Conservation (phyloP, 2,113 vertebrate species). For the Xerus inauris region DNA sequence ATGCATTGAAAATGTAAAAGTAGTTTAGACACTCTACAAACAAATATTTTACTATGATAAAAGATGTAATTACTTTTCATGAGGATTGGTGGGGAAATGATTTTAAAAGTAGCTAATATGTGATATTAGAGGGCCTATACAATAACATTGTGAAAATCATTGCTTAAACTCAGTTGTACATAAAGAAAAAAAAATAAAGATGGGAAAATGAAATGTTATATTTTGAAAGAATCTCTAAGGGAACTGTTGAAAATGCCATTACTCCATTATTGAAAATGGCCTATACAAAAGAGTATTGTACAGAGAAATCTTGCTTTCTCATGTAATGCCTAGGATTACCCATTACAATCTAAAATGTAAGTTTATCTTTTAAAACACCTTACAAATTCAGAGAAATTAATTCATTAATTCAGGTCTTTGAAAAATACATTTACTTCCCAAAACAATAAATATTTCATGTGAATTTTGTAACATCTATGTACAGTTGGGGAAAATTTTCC, state of each 20-base stretch:
- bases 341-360: conserved; percentile 7
- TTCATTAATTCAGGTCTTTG: conserved; percentile 50
- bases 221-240: conserved; percentile 68
- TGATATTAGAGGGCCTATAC: neutral
- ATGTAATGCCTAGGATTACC: conserved; percentile 26
- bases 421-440: conserved; percentile 30
- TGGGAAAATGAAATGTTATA: conserved; percentile 30
- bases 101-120: conserved; percentile 39
- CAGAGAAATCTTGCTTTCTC: conserved; percentile 43
- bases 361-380: conserved; percentile 66
- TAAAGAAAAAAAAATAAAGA: conserved; percentile 41
- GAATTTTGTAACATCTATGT: conserved; percentile 21
- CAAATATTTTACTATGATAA: neutral
- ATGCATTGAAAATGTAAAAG: neutral
- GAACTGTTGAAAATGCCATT: conserved; percentile 64
- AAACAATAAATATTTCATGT: conserved; percentile 11
- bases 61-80: neutral
- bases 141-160: conserved; percentile 17
- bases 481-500: neutral
- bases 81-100: neutral
- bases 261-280: conserved; percentile 71
- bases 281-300: conserved; percentile 44
- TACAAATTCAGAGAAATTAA: conserved; percentile 48
- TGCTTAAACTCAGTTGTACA: conserved; percentile 39
- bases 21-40: neutral